A percentile compares a stretch with the other conserved stretches of the same genome.
Evolutionary conservation across 2,888 invertebrate genomes (phyloP).

Genomic region (Microchrysa polita): DNA sequence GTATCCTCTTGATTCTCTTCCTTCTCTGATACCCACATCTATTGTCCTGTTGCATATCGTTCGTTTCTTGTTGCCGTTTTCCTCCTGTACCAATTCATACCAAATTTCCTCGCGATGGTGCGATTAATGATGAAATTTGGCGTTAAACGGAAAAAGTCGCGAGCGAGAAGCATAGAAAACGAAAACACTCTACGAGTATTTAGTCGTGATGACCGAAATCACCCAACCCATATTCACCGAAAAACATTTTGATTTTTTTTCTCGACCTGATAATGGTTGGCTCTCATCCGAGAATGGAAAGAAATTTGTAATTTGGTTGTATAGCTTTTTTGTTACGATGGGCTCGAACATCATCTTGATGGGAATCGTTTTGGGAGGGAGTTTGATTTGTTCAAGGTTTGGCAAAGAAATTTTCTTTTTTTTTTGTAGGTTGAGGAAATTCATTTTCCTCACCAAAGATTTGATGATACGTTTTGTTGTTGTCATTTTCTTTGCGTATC

Average conservation of each 20-base stretch:
- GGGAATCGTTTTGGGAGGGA: too few relatives aligned
- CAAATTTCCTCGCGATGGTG: slow-evolving; percentile 22
- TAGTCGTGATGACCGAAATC: slow-evolving; percentile 37
- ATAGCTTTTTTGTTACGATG: slow-evolving; percentile 8
- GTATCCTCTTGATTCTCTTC: too few relatives aligned
- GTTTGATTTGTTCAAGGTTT: slow-evolving; percentile 31
- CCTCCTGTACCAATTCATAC: slow-evolving; percentile 17
- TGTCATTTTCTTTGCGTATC: slow-evolving; percentile 37
- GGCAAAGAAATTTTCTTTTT: neutral
- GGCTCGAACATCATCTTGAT: slow-evolving; percentile 3
- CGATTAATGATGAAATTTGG: slow-evolving; percentile 42
- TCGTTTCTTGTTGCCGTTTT: slow-evolving; percentile 2
- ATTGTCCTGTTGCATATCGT: neutral
- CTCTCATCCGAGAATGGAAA: neutral
- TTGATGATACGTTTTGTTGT: slow-evolving; percentile 14
- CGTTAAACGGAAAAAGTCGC: slow-evolving; percentile 50
- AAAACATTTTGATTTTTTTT: slow-evolving; percentile 37
- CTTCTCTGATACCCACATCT: too few relatives aligned
- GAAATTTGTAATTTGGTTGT: slow-evolving; percentile 40
- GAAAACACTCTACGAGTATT: slow-evolving; percentile 46
- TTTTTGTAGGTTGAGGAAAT: neutral
- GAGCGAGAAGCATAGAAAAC: slow-evolving; percentile 41
- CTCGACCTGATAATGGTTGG: neutral
- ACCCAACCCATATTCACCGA: slow-evolving; percentile 33
- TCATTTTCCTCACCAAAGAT: neutral